These are phyloP conservation scores for Drosophila jambulina DNA, from an alignment of 1,140 invertebrate genomes.

Conservation along the genomic window DNA sequence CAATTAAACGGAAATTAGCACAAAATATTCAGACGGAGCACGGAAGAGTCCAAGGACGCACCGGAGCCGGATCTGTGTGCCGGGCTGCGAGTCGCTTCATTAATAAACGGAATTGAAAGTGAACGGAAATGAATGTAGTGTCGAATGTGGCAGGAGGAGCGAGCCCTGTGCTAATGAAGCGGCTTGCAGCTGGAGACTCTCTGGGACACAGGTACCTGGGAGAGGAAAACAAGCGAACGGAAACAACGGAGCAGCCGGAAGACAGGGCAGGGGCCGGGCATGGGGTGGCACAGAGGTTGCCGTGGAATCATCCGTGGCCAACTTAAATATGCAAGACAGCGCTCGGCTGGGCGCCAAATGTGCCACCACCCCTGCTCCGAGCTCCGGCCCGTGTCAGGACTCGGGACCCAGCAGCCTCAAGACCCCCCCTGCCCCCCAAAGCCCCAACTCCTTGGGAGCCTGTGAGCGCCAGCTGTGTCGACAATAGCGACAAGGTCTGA, in stretches of 20 bases:
- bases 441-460: conserved; percentile 9
- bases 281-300: background rate
- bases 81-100: conserved; percentile 50
- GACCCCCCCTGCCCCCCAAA: background rate
- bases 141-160: conserved; percentile 29
- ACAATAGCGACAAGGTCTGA: conserved; percentile 38
- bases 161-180: conserved; percentile 60
- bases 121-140: conserved; percentile 73
- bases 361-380: conserved; percentile 31
- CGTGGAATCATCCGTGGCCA: conserved; percentile 19
- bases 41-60: background rate
- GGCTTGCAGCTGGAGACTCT: background rate
- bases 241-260: conserved; percentile 55
- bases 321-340: conserved; percentile 81
- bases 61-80: conserved; percentile 16
- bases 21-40: conserved; percentile 57
- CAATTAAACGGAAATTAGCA: conserved; percentile 83
- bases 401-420: background rate
- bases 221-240: conserved; percentile 59
- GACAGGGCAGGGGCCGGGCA: conserved; percentile 1
- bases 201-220: conserved; percentile 55
- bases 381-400: background rate
- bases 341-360: conserved; percentile 74
- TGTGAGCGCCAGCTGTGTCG: conserved; percentile 45
- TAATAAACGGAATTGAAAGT: conserved; percentile 62